Evolutionary conservation across 2,113 vertebrate species (phyloP).

Genomic region (Brachyhypopomus gauderio): DNA sequence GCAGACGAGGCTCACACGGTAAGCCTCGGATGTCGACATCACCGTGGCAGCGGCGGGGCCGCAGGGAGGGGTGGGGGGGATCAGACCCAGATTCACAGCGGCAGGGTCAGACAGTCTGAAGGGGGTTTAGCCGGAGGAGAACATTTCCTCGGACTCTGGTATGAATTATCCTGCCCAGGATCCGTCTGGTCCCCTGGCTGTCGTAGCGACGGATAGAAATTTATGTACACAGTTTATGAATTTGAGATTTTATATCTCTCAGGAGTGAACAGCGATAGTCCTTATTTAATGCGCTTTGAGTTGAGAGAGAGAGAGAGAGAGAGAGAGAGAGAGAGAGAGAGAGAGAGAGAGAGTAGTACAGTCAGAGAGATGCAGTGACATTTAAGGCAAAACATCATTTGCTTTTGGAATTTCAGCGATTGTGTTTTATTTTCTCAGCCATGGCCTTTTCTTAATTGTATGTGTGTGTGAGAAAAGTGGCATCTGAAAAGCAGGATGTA

Average conservation of each 20-base stretch:
- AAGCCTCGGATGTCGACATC: not conserved
- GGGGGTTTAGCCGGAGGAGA: not conserved
- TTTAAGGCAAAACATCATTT: not conserved
- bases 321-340: too few species aligned
- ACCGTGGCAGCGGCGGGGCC: not conserved
- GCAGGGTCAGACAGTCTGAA: not conserved
- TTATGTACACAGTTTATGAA: constrained; percentile 7
- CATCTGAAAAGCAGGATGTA: constrained; percentile 47
- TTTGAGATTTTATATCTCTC: constrained; percentile 7
- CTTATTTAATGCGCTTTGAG: too few species aligned
- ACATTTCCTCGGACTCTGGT: not conserved
- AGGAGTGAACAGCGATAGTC: too few species aligned
- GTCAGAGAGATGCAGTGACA: not conserved
- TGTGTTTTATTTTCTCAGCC: constrained; percentile 5
- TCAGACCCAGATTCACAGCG: not conserved
- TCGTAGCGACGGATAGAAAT: not conserved
- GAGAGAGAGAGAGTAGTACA: not conserved
- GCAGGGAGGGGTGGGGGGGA: not conserved
- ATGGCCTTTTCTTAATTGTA: not conserved
- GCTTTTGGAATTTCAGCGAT: constrained; percentile 18
- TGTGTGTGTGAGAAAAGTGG: constrained; percentile 1
- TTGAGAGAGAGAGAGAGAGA: too few species aligned
- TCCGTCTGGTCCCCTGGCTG: not conserved
- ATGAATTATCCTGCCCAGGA: too few species aligned
- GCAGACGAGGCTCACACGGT: not conserved